Base-by-base conservation (phyloP, 2,888 invertebrate genomes). In the Lasioglossum marginatum region DNA sequence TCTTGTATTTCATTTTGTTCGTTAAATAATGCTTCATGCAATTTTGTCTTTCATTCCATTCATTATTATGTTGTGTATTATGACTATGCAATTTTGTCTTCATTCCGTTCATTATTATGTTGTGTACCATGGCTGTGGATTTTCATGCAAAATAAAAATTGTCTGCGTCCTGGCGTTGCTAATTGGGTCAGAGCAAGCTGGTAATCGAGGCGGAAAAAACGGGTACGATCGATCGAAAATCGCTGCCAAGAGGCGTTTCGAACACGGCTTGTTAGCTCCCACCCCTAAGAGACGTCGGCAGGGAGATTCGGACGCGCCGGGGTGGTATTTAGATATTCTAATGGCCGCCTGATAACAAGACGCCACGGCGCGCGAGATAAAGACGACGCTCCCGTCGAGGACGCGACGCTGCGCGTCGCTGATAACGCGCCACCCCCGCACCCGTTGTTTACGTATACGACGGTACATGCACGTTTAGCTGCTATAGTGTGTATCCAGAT, bases 321-420 rank as follows among this genome's bases (percentile, higher is more conserved):
- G 94, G 94, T 94, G 94, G 95, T 95, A 95, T 95, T 95, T 95
- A 95, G 95, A 95, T 95, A 95, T 95, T 95, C 95, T 95, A 95
- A 95, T 95, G 95, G 95, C 93, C 92, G 91, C 90, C 94, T 92
- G 95, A 95, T 95, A 95, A 95, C 94, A 94, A 94, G 94, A 94
- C 94, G 93, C 92, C 90, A 89, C 93, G 93, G 92, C 93, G 92
- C 93, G 12, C 92, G 92, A 92, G 95, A 95, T 95, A 95, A 94
- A 94, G 94, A 94, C 93, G 93, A 92, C 92, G 90, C 90, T 88
- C 85, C 84, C 92, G 90, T 90, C 90, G 92, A 88, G 90, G 90
- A 82, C 88, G 91, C 92, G 94, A 93, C 93, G 95, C 95, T 95
- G 95, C 93, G 93, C 93, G 92, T 88, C 92, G 93, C 94, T 94